These are phyloP conservation scores for Zoanthus solanderi DNA, from an alignment of 92 coral and sea anemone genomes.

Conservation along the genomic window DNA sequence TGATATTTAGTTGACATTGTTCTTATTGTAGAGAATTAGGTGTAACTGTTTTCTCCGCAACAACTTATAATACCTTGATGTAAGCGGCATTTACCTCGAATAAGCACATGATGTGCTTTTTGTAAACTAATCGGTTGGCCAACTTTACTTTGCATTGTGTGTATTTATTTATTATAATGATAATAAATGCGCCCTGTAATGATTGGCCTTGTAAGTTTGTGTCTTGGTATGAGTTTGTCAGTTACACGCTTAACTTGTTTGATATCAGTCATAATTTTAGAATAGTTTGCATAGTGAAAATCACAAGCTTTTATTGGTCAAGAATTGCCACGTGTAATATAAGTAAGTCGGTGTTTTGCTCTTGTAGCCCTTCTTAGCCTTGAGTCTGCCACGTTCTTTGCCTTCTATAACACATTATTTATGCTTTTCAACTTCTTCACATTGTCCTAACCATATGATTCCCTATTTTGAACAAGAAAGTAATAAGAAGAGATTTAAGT, in stretches of 20 bases:
- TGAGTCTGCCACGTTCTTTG: too few relatives aligned
- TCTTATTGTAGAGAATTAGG: neutral
- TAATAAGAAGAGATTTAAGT: too few relatives aligned
- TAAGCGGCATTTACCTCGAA: neutral
- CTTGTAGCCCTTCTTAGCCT: too few relatives aligned
- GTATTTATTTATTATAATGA: conserved; percentile 45
- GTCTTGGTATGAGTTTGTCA: neutral
- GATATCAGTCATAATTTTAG: neutral
- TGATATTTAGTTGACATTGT: neutral
- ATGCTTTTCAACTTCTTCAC: too few relatives aligned
- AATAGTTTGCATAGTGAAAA: too few relatives aligned
- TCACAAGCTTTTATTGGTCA: too few relatives aligned
- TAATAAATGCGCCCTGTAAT: conserved; percentile 37
- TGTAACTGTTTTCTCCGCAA: neutral
- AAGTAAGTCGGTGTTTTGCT: too few relatives aligned
- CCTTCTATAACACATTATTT: too few relatives aligned
- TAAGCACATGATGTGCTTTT: conserved; percentile 13
- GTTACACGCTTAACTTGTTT: neutral
- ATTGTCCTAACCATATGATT: too few relatives aligned
- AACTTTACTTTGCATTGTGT: conserved; percentile 13
- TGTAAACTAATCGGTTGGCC: neutral
- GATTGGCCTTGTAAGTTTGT: neutral
- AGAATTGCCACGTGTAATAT: too few relatives aligned
- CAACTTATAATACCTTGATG: neutral
- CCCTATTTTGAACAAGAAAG: too few relatives aligned